Conservation (phyloP, 2,113 vertebrate genomes). For the Ceratotherium simum region DNA sequence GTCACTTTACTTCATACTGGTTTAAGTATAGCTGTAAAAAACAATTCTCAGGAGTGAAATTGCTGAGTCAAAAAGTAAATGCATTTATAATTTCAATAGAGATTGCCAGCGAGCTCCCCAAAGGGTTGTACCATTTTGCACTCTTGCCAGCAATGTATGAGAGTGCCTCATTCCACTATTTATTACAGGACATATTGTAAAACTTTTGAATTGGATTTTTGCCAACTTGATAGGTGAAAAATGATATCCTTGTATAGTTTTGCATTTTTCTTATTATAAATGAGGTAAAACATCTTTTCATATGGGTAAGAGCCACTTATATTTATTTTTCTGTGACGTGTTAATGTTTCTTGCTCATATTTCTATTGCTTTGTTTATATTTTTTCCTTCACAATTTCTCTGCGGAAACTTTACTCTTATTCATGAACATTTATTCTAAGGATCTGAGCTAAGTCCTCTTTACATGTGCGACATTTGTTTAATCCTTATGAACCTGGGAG, state of each 20-base stretch:
- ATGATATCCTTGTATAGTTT: background rate
- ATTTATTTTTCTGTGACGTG: constrained; percentile 44
- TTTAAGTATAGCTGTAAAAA: constrained; percentile 25
- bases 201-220: constrained; percentile 56
- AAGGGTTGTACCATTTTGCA: background rate
- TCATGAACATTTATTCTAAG: background rate
- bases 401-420: background rate
- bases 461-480: background rate
- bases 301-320: background rate
- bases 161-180: background rate
- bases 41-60: constrained; percentile 24
- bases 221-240: constrained; percentile 55
- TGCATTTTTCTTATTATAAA: constrained; percentile 48
- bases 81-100: constrained; percentile 52
- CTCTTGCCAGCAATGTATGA: background rate
- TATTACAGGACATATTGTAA: background rate
- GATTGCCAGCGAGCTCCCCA: background rate
- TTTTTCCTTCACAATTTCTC: background rate
- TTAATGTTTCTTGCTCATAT: background rate
- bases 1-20: constrained; percentile 11
- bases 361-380: constrained; percentile 13
- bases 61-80: constrained; percentile 21
- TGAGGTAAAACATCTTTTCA: constrained; percentile 44
- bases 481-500: background rate
- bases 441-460: background rate